Evolutionary conservation across 2,888 invertebrate species (phyloP).

Genomic region (Cheilosia variabilis): DNA sequence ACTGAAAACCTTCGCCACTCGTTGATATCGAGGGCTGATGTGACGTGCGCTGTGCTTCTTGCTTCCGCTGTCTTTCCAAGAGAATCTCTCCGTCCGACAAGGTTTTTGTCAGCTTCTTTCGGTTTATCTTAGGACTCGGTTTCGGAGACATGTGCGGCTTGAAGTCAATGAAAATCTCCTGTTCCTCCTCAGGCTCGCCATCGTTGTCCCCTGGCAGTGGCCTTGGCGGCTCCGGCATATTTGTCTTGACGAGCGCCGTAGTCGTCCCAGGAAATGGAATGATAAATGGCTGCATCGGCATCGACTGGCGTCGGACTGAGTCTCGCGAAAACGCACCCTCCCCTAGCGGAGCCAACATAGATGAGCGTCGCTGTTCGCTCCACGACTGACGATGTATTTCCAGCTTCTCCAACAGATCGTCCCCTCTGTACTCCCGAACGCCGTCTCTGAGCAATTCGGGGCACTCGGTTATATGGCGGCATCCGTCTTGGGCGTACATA

Average conservation of each 20-base stretch:
- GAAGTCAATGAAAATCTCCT: conserved; percentile 94
- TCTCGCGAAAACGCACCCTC: conserved; percentile 69
- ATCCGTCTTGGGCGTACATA: conserved; percentile 80
- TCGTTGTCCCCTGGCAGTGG: conserved; percentile 79
- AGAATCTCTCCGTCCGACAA: conserved; percentile 86
- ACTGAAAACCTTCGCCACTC: conserved; percentile 48
- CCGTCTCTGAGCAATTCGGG: conserved; percentile 79
- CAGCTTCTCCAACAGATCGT: conserved; percentile 62
- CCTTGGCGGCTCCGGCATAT: conserved; percentile 78
- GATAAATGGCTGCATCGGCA: conserved; percentile 73
- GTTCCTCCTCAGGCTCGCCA: conserved; percentile 85
- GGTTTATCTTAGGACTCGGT: conserved; percentile 85
- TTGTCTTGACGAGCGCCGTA: conserved; percentile 77
- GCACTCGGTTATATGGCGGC: conserved; percentile 82
- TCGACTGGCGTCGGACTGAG: conserved; percentile 69
- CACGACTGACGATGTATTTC: conserved; percentile 67
- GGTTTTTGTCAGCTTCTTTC: conserved; percentile 88
- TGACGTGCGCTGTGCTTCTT: conserved; percentile 46
- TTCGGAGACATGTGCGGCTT: conserved; percentile 90
- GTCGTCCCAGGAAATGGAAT: conserved; percentile 43
- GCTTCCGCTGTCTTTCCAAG: conserved; percentile 52
- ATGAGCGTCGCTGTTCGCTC: conserved; percentile 64
- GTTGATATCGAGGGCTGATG: conserved; percentile 35
- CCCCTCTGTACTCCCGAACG: conserved; percentile 64
- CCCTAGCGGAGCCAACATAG: conserved; percentile 52